These are phyloP conservation scores for Ameiurus melas DNA, from an alignment of 2,113 vertebrate species.

Conservation along the genomic window DNA sequence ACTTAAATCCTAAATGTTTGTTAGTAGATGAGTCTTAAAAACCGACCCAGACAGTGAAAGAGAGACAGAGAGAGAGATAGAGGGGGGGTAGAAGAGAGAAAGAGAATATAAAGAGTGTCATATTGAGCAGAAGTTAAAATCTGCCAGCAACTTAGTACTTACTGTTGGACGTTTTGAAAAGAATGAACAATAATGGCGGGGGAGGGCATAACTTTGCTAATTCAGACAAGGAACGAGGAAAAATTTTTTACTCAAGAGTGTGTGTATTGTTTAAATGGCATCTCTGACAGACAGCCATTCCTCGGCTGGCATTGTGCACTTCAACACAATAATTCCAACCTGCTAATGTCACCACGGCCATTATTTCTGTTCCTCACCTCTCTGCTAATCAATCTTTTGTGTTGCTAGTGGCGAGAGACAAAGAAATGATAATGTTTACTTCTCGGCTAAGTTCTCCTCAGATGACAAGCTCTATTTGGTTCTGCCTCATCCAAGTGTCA, in stretches of 20 bases:
- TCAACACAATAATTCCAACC: slow-evolving; percentile 74
- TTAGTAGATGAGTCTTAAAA: slow-evolving; percentile 6
- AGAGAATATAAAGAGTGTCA: slow-evolving; percentile 25
- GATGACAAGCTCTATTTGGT: slow-evolving; percentile 59
- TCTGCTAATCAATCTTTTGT: slow-evolving; percentile 77
- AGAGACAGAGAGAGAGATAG: background rate
- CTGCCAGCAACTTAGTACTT: slow-evolving; percentile 47
- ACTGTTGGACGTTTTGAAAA: slow-evolving; percentile 50
- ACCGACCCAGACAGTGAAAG: background rate
- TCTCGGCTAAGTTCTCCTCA: slow-evolving; percentile 61
- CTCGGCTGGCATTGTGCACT: slow-evolving; percentile 59
- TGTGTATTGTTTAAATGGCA: slow-evolving; percentile 75
- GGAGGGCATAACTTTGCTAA: slow-evolving; percentile 52
- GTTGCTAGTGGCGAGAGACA: slow-evolving; percentile 63
- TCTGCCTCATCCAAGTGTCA: slow-evolving; percentile 70
- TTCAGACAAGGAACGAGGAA: slow-evolving; percentile 51
- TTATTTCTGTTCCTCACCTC: slow-evolving; percentile 65
- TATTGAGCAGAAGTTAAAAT: slow-evolving; percentile 51
- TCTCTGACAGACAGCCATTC: slow-evolving; percentile 71
- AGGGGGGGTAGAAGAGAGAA: background rate
- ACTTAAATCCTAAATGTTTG: background rate
- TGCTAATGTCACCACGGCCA: slow-evolving; percentile 73
- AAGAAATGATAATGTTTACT: slow-evolving; percentile 75
- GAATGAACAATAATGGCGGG: slow-evolving; percentile 46
- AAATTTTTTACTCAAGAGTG: slow-evolving; percentile 62